These are phyloP conservation scores for Heterodera schachtii DNA, from an alignment of 1,140 invertebrate genomes.

Conservation along the genomic window DNA sequence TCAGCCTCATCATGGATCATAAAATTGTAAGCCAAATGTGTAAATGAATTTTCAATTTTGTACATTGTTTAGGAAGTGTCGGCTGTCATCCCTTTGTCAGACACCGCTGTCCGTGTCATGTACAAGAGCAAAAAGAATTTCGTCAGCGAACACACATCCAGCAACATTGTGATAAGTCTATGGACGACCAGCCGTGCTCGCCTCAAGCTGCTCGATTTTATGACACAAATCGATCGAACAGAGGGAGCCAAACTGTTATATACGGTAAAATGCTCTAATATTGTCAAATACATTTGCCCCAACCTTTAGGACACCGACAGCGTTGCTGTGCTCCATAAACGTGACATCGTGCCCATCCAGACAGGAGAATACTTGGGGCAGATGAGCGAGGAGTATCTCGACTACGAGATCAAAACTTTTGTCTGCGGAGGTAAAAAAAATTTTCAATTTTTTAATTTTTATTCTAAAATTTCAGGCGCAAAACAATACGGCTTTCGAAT, in stretches of 20 bases:
- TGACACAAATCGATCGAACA: background rate
- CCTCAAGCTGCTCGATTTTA: background rate
- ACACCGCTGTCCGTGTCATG: background rate
- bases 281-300: background rate
- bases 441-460: background rate
- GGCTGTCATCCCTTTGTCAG: background rate
- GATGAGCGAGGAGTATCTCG: constrained; percentile 4
- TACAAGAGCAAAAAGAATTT: constrained; percentile 4
- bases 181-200: background rate
- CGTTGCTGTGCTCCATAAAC: background rate
- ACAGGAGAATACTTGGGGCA: background rate
- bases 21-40: background rate
- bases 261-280: background rate
- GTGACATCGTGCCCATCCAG: background rate
- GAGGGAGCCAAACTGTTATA: background rate
- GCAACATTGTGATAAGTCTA: constrained; percentile 5
- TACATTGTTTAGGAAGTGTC: background rate
- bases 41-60: too few species aligned
- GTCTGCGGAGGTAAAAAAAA: background rate
- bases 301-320: background rate
- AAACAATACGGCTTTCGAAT: background rate
- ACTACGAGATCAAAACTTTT: constrained; percentile 1
- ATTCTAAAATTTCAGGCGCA: background rate
- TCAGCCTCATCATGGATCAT: background rate
- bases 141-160: background rate